These are phyloP conservation scores for Puntigrus tetrazona DNA, from an alignment of 2,113 vertebrate genomes.

Conservation along the genomic window DNA sequence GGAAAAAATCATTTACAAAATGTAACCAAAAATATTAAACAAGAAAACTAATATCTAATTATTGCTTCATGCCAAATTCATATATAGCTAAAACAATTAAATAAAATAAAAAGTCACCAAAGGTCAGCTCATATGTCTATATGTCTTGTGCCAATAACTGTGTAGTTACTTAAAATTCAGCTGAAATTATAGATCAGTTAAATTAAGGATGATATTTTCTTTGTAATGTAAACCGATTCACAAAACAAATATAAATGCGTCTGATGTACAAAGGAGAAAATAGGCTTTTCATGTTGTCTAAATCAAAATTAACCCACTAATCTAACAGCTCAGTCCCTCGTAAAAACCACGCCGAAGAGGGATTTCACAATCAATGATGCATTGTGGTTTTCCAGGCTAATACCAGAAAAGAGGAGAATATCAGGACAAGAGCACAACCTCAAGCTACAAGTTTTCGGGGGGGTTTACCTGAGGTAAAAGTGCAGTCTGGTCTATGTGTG, in stretches of 20 bases:
- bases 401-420: background rate
- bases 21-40: background rate
- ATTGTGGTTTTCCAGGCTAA: background rate
- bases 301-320: background rate
- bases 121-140: background rate
- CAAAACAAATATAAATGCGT: background rate
- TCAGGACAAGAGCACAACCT: background rate
- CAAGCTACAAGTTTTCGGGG: background rate
- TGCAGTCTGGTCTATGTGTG: conserved; percentile 43
- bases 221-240: background rate
- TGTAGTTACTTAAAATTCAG: background rate
- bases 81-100: background rate
- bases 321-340: conserved; percentile 7
- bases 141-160: background rate
- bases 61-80: background rate
- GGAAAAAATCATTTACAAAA: background rate
- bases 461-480: conserved; percentile 42
- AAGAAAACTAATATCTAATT: background rate
- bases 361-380: conserved; percentile 17
- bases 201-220: background rate
- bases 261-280: background rate
- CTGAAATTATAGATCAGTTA: background rate
- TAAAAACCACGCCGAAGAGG: background rate
- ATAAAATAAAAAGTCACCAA: background rate
- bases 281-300: background rate